Conservation (phyloP, 2,113 vertebrate genomes). For the Paedocypris sp. region DNA sequence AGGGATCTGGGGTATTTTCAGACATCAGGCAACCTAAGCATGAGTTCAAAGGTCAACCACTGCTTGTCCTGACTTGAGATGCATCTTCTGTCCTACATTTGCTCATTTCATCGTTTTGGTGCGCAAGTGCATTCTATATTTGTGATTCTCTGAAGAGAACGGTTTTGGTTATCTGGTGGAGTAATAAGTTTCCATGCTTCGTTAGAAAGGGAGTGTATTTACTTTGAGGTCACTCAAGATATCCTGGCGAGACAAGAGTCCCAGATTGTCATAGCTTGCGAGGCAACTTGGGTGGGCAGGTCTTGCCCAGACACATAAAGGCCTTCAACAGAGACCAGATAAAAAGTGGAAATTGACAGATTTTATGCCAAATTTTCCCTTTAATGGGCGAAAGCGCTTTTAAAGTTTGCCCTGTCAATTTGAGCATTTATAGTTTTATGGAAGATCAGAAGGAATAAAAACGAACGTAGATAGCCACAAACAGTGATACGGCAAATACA, state of each 20-base stretch:
- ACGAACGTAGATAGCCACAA: slow-evolving; percentile 30
- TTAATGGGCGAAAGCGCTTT: slow-evolving; percentile 42
- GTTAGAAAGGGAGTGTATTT: slow-evolving; percentile 55
- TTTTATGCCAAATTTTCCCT: slow-evolving; percentile 51
- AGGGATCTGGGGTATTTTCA: slow-evolving; percentile 1
- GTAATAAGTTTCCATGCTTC: slow-evolving; percentile 44
- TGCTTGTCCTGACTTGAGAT: slow-evolving; percentile 49
- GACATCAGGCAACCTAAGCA: background rate
- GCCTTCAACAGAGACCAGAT: slow-evolving; percentile 40
- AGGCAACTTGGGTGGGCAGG: slow-evolving; percentile 58
- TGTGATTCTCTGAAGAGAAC: slow-evolving; percentile 49
- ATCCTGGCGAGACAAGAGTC: slow-evolving; percentile 49
- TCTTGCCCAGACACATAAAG: slow-evolving; percentile 38
- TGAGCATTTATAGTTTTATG: slow-evolving; percentile 35
- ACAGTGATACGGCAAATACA: slow-evolving; percentile 25
- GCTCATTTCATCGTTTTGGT: slow-evolving; percentile 40
- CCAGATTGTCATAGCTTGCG: slow-evolving; percentile 33
- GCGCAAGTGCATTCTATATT: slow-evolving; percentile 48
- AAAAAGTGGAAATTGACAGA: slow-evolving; percentile 46
- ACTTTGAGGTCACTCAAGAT: slow-evolving; percentile 53
- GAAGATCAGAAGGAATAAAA: slow-evolving; percentile 25
- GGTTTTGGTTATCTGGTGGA: slow-evolving; percentile 43
- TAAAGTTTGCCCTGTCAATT: slow-evolving; percentile 36
- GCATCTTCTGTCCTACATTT: slow-evolving; percentile 52
- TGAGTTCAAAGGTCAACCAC: slow-evolving; percentile 44